phyloP scores from a whole-genome alignment of 2,888 invertebrate species.

The Epinotia bilunana region DNA sequence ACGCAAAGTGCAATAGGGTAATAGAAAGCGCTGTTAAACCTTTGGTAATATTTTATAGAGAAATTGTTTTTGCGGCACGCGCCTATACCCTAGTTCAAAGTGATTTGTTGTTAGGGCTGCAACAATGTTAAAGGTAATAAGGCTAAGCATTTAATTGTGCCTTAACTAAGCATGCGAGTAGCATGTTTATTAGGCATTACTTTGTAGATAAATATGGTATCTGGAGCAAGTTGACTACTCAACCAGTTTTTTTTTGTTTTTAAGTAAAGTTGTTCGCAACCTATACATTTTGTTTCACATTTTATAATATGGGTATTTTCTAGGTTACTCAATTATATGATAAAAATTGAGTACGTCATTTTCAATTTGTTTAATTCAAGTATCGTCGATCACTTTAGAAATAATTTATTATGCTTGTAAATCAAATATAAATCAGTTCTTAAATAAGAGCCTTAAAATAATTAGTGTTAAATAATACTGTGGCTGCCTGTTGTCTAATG shows the following conservation, averaged over 20 bases:
- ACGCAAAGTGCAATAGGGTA: constrained; percentile 35
- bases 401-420: too few species aligned
- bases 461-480: too few species aligned
- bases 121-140: constrained; percentile 44
- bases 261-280: not conserved
- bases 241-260: not conserved
- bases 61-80: constrained; percentile 77
- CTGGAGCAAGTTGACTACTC: not conserved
- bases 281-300: not conserved
- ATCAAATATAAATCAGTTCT: not conserved
- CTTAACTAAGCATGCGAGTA: constrained; percentile 1
- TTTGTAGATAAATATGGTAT: constrained; percentile 13
- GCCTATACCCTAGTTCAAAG: constrained; percentile 64
- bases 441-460: not conserved
- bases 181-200: constrained; percentile 23
- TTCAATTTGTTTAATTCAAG: not conserved
- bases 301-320: too few species aligned
- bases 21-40: constrained; percentile 46
- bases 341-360: not conserved
- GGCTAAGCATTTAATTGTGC: constrained; percentile 30
- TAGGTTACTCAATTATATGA: not conserved
- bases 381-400: not conserved
- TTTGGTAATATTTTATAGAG: constrained; percentile 60
- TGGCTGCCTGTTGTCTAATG: too few species aligned
- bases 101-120: constrained; percentile 62